Evolutionary conservation across 2,888 invertebrate genomes (phyloP).

Genomic region (Caenorhabditis japonica): DNA sequence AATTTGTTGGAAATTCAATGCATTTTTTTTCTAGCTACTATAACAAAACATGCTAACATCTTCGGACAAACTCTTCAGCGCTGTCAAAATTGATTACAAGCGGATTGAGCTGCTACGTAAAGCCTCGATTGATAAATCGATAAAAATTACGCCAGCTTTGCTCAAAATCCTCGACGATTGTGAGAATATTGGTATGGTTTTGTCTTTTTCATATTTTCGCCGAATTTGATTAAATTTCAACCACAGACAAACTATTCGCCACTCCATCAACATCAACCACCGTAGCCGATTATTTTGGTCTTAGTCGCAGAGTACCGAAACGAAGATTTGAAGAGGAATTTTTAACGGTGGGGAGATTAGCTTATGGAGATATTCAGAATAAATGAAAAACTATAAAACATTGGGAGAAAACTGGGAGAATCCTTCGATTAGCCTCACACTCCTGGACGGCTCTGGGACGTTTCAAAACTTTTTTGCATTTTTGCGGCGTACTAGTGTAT

Average conservation of each 20-base stretch:
- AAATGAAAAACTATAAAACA: too few species aligned
- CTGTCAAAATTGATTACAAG: conserved; percentile 10
- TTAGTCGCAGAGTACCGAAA: not conserved
- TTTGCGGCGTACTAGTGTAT: too few species aligned
- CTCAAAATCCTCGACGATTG: conserved; percentile 19
- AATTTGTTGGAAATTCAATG: too few species aligned
- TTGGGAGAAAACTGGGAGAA: too few species aligned
- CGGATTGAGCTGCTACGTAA: conserved; percentile 18
- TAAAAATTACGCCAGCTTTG: conserved; percentile 13
- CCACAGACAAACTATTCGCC: not conserved
- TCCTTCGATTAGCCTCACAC: too few species aligned
- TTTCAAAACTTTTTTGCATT: too few species aligned
- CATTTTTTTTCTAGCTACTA: too few species aligned
- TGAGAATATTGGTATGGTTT: not conserved
- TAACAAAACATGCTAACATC: conserved; percentile 10
- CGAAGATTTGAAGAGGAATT: conserved; percentile 5
- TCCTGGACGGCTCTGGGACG: too few species aligned
- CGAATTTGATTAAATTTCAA: not conserved
- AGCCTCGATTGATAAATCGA: not conserved
- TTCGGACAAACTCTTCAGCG: not conserved
- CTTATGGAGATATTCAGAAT: not conserved
- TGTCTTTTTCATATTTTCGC: not conserved
- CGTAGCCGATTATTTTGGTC: not conserved
- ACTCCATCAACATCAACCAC: not conserved
- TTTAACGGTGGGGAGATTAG: not conserved